Evolutionary conservation across 2,888 invertebrate genomes (phyloP), one percentile per base, ranked within the genome.

Genomic region (Lasioglossum lativentre): DNA sequence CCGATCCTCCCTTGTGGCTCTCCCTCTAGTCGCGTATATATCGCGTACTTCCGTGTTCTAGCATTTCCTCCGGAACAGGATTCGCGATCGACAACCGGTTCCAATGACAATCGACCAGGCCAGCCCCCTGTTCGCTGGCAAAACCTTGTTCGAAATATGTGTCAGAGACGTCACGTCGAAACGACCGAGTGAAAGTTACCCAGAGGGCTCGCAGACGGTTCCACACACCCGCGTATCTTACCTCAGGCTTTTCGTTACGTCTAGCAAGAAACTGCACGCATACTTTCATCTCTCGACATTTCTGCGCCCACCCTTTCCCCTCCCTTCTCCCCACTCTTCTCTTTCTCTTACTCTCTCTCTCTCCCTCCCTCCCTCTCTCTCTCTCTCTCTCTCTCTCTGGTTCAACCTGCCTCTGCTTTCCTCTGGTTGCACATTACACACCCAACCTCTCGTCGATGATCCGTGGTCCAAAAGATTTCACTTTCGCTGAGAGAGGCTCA

Each of bases 111-210:
- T 82, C 75, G 75, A 16, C 6, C 56, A 12, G 14, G 34, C 34
- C 45, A 4, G 34, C n/a, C 47, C 16, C 59, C 72, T 19, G 30
- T 16, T 16, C 45, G 19, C 45, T 10, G 72, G 34, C 63, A 45
- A 59, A 73, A 78, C 27, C 19, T 5, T 38, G 47, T 12, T 5
- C 16, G 42, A 76, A 88, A 93, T 90, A 92, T 90, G 85, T 90
- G 90, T 90, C 91, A 90, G 88, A 90, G 80, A 80, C 88, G 74
- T 84, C 88, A 81, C 88, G 71, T 84, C 88, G 82, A 90, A 90
- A 87, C 82, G 81, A 70, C 56, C 59, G 23, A 93, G 94, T 93
- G 93, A 93, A 94, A 93, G 94, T 93, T 91, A 88, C 88, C 85
- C 38, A 56, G 70, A 72, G 85, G 76, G 75, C 63, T 73, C 52